A percentile compares a stretch with the other conserved stretches of the same genome.
Evolutionary conservation across 1,140 invertebrate species (phyloP).

Genomic region (Drosophila sproati): DNA sequence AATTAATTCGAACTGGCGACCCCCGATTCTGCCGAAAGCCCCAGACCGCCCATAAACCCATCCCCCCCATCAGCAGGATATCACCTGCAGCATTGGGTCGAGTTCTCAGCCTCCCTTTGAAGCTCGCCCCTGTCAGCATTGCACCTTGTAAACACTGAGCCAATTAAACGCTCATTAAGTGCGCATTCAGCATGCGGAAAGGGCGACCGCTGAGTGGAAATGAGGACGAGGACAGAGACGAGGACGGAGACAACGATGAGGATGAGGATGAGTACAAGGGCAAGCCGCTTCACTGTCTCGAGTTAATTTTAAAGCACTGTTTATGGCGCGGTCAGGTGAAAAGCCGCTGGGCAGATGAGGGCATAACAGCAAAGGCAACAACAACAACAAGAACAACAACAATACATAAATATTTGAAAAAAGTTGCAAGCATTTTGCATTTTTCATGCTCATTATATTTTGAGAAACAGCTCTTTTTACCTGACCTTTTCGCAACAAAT

Average conservation of each 20-base stretch:
- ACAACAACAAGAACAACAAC: slow-evolving; percentile 13
- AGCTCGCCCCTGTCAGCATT: slow-evolving; percentile 5
- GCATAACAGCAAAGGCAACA: slow-evolving; percentile 7
- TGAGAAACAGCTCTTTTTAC: neutral
- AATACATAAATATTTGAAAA: neutral
- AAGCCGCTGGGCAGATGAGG: slow-evolving; percentile 36
- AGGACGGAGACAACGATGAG: neutral
- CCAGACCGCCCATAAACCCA: neutral
- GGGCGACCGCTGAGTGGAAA: slow-evolving; percentile 13
- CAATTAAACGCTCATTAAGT: slow-evolving; percentile 83
- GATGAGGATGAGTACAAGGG: neutral
- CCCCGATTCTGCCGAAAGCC: neutral
- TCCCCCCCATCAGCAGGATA: neutral
- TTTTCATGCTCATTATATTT: slow-evolving; percentile 22
- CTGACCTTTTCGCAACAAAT: too few relatives aligned
- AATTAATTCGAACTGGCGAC: slow-evolving; percentile 46
- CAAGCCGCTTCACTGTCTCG: slow-evolving; percentile 34
- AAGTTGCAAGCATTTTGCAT: slow-evolving; percentile 23
- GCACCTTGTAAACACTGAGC: slow-evolving; percentile 76
- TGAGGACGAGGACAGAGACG: neutral
- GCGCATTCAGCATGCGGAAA: slow-evolving; percentile 49
- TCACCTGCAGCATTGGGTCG: neutral
- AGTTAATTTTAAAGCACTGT: slow-evolving; percentile 60
- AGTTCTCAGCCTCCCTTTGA: neutral
- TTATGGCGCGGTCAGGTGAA: slow-evolving; percentile 48